Evolutionary conservation across 1,140 invertebrate genomes (phyloP), one percentile per base, ranked within the genome.

Genomic region (Neodiprion lecontei): DNA sequence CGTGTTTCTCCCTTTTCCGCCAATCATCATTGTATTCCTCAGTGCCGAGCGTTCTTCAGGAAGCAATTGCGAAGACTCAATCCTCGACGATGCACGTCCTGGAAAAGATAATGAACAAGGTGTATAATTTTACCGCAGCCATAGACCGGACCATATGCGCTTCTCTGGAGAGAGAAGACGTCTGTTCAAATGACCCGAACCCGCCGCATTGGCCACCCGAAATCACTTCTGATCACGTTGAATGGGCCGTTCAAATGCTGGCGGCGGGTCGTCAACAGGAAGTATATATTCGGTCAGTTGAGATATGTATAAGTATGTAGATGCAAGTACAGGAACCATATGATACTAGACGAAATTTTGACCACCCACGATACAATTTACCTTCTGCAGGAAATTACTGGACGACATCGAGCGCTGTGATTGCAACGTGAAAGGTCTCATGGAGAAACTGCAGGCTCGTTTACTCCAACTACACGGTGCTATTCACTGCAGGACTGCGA

Each of bases 41-140:
- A 93, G 92, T 93, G 68, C 91, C 92, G 0, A 88, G 86, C 75
- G 89, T 92, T 78, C 79, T 93, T n/a, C 88, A 91, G 71, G 88
- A 91, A 75, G 90, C 92, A 0, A 78, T 90, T 1, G 88, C 87
- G 67, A 90, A 88, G 8, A 91, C 90, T 3, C 82, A 88, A 2
- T 80, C 88, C 0, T 85, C 89, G 0, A 84, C 92, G 5, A 88
- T 92, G 7, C 87, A 90, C 70, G 81, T 88, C 0, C 80, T 93
- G 1, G 88, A 91, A 61, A 77, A 84, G 0, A 86, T 92, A 8
- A 92, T 93, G 91, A 86, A 89, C 61, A 89, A 88, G 49, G 89
- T 93, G 2, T 92, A 93, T 80, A 87, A 88, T 65, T 85, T 92
- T 40, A 93, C 92, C 3, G 89, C 91, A 0, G 86, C 89, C 0